Conservation (phyloP, 2,797 vertebrate species). For the Chiroxiphia lanceolata region DNA sequence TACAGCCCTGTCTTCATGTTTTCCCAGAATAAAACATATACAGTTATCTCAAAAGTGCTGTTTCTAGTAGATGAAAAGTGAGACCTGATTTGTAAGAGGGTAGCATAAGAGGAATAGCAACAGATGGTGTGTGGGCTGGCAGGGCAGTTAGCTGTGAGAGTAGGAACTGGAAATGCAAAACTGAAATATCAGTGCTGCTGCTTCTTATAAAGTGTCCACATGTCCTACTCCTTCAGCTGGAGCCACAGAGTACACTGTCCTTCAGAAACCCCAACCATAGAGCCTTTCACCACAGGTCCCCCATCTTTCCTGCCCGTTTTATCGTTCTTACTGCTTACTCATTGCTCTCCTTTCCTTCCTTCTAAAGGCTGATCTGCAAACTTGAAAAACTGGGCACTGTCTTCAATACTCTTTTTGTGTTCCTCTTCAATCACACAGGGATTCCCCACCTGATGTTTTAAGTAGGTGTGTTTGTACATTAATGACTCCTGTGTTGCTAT, state of each 20-base stretch:
- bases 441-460: not conserved
- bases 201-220: not conserved
- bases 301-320: not conserved
- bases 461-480: not conserved
- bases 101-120: not conserved
- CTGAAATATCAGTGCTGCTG: not conserved
- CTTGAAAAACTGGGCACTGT: not conserved
- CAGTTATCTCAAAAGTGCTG: not conserved
- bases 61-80: not conserved
- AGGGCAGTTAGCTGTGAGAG: conserved; percentile 9
- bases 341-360: not conserved
- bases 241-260: not conserved
- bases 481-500: not conserved
- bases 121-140: conserved; percentile 18
- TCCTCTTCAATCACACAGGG: not conserved
- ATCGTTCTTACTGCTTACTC: accelerated
- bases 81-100: not conserved
- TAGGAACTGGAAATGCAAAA: not conserved
- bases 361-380: not conserved
- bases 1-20: not conserved
- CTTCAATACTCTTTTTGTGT: not conserved
- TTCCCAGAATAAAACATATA: not conserved
- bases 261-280: not conserved
- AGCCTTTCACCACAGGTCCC: not conserved
- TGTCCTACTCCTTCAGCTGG: not conserved